These are phyloP conservation scores for Microvelia longipes DNA, from an alignment of 1,140 invertebrate species.

Conservation along the genomic window DNA sequence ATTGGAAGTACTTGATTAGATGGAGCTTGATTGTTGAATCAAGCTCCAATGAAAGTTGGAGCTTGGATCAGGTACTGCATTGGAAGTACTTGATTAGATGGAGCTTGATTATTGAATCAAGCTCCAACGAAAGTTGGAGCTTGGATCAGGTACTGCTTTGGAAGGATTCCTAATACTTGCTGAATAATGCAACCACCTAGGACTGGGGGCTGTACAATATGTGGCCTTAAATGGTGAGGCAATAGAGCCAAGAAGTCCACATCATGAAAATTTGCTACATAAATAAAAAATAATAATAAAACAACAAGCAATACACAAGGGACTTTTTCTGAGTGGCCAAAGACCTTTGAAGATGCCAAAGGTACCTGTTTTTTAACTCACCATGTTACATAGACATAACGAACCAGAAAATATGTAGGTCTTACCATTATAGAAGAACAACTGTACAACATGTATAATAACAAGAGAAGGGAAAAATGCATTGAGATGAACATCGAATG, in stretches of 20 bases:
- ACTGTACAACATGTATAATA: conserved; percentile 81
- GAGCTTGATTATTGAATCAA: no score
- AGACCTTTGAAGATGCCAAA: neutral
- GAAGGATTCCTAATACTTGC: no score
- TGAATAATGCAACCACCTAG: no score
- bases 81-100: no score
- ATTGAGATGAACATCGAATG: conserved; percentile 97
- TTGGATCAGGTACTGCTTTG: no score
- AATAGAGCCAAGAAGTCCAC: neutral
- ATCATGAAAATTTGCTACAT: neutral
- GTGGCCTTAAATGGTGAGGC: neutral
- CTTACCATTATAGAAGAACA: conserved; percentile 77
- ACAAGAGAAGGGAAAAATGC: conserved; percentile 92
- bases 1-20: no score
- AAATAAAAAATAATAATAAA: neutral
- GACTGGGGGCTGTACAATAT: no score
- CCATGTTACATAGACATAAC: neutral
- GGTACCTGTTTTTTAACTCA: neutral
- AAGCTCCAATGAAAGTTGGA: no score
- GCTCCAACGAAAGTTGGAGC: no score
- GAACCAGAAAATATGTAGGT: conserved; percentile 13
- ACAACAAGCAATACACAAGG: no score
- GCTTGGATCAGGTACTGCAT: no score
- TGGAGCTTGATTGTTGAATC: no score
- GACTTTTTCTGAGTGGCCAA: neutral